phyloP scores from a whole-genome alignment of 2,113 vertebrate species.

The Poeciliopsis prolifica region DNA sequence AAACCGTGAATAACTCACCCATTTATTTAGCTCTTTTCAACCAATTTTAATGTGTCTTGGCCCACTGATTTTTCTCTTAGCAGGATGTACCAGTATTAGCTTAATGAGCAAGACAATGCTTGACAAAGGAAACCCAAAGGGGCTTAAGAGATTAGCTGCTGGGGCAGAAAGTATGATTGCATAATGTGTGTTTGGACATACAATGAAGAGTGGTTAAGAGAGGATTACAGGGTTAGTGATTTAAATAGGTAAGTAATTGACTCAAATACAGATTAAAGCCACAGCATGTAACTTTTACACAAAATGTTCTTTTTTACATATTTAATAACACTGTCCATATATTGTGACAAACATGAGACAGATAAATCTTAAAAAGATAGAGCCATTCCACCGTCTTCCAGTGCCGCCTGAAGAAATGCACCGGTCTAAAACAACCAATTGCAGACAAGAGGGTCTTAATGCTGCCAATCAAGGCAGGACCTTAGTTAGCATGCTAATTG shows the following conservation, averaged over 20 bases:
- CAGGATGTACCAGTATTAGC: slow-evolving; percentile 14
- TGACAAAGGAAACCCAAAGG: slow-evolving; percentile 1
- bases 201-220: neutral
- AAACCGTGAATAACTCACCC: neutral
- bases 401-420: no score
- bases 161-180: slow-evolving; percentile 8
- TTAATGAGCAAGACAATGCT: neutral
- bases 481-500: no score
- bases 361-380: no score
- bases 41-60: neutral
- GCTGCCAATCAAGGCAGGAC: no score
- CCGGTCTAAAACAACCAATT: no score
- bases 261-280: no score
- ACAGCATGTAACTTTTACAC: no score
- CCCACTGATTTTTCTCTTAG: neutral
- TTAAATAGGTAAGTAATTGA: rapidly evolving
- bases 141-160: slow-evolving; percentile 42
- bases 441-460: no score
- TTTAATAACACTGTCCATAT: no score
- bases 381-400: no score
- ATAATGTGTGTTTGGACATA: neutral
- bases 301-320: no score
- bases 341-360: no score
- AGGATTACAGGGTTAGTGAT: neutral
- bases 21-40: neutral